Evolutionary conservation across 1,140 invertebrate genomes (phyloP), one percentile per base, ranked within the genome.

Genomic region (Lycorma delicatula): DNA sequence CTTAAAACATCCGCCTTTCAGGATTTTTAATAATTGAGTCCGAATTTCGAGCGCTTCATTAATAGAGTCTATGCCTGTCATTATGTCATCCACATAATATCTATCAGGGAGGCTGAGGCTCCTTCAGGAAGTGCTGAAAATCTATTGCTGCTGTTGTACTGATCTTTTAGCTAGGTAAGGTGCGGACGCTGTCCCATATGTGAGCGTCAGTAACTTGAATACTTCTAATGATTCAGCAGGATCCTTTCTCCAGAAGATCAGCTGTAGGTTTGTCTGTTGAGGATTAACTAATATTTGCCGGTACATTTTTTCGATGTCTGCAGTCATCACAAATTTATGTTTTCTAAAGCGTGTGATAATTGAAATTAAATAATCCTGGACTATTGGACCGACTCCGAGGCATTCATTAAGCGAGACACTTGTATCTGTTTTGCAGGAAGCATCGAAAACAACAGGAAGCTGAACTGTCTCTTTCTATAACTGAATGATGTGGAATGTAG

Each of bases 371-470:
- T 71, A 69, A 22, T 71, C 66, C 51, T 72, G 71, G 0, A 75
- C 56, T 36, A 61, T 65, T 3, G 69, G 68, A n/a, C 72, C 70
- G 12, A 63, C 61, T 3, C 64, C 18, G 38, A 22, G 23, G 23
- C 18, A 20, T 16, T 44, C 41, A 63, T 73, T 75, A 1, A 75
- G 38, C 1, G 67, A 70, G n/a, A 55, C 29, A 1, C 64, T 64
- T 6, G 29, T 57, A 7, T 50, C 50, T 7, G 63, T 63, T 31
- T 64, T 64, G 27, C 62, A 59, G 6, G 62, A 65, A 9, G 62
- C 68, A 52, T 72, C 64, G 56, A 72, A 73, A 1, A 74, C 72
- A 9, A 72, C 68, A 18, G 70, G 44, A 0, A 70, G 25, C 49
- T 68, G 67, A 1, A 70, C 68, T 2, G 65, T 68, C n/a, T n/a